Base-by-base conservation (phyloP, 2,113 vertebrate genomes). In the Aepyceros melampus region DNA sequence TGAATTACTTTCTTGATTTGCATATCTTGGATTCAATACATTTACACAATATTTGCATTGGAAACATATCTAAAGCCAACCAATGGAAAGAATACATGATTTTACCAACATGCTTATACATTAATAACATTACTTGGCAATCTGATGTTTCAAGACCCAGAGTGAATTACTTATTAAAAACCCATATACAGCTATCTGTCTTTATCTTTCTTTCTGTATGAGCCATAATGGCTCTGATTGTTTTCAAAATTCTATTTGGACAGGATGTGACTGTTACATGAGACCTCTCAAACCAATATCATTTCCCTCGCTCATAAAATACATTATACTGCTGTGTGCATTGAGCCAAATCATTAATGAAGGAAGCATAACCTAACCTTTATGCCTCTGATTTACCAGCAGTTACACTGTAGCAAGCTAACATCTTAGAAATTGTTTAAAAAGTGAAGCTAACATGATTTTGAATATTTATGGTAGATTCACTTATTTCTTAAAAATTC, bases 181-280 rank as follows among this genome's bases (percentile, higher is more conserved):
- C 99, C 99, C 99, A 99, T 99, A 99, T 99, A 99, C 98, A 98
- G 99, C 98, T 99, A 99, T 99, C 99, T 98, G 98, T 99, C 99
- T 99, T 99, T 99, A 99, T 99, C 99, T 99, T 99, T 99, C 99
- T 99, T 99, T 99, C 99, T 99, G 99, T 99, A 99, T 99, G 99
- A 99, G 98, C 99, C 98, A 97, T 99, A 99, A 99, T 99, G 99
- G 99, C 99, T 98, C 98, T 99, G 99, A 99, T 99, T 99, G 99
- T 99, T 99, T 99, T 99, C 99, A 99, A 99, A 99, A 99, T 99
- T 99, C 99, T 99, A 99, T 99, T 99, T 99, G 99, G 99, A 99
- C 99, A 99, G 99, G 99, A 99, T 99, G 99, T 99, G 99, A 99
- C 99, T 99, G 99, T 99, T 99, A 99, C 99, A 99, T 99, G 99